phyloP scores from a whole-genome alignment of 2,113 vertebrate genomes.

The Polypterus bichir region DNA sequence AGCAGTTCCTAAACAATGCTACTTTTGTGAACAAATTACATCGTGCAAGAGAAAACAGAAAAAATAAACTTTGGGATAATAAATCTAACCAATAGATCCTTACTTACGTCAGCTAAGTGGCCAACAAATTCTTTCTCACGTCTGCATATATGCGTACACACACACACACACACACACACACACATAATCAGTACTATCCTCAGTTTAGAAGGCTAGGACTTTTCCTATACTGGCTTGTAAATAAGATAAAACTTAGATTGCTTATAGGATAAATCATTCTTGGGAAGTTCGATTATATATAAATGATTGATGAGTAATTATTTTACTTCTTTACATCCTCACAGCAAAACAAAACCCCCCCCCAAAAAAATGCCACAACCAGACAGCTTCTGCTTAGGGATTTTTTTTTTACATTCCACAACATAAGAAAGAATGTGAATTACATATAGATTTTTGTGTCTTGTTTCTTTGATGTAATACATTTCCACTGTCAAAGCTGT shows the following conservation, averaged over 20 bases:
- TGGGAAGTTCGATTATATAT: no score
- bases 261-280: no score
- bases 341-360: conserved; percentile 29
- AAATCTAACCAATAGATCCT: conserved; percentile 24
- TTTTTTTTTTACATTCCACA: not conserved
- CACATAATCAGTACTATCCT: not conserved
- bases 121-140: conserved; percentile 15
- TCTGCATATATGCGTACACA: conserved; percentile 22
- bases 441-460: not conserved
- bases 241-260: conserved; percentile 17
- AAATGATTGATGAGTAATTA: no score
- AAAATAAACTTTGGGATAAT: conserved; percentile 33
- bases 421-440: not conserved
- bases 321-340: no score
- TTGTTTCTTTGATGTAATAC: not conserved
- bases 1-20: conserved; percentile 27
- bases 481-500: not conserved
- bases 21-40: conserved; percentile 18
- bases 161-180: conserved; percentile 17
- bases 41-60: conserved; percentile 32
- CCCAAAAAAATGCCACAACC: conserved; percentile 19
- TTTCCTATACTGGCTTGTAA: conserved; percentile 10
- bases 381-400: not conserved
- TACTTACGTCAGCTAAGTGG: conserved; percentile 10
- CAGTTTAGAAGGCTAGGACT: not conserved